Conservation (phyloP, 2,888 invertebrate genomes). For the Drosophila merina region DNA sequence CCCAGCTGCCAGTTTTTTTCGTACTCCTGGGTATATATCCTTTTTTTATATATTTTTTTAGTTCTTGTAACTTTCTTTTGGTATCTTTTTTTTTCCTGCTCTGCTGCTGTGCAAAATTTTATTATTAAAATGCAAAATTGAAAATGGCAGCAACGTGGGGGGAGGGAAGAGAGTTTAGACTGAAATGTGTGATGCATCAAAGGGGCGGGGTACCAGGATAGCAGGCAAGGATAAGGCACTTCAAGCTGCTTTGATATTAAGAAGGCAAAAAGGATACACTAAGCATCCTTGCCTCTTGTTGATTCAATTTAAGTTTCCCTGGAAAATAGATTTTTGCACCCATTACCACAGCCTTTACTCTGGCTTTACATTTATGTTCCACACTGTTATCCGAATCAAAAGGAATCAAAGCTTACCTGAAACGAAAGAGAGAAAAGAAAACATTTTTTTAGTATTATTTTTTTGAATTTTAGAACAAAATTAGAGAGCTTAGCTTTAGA, state of each 20-base stretch:
- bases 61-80: constrained; percentile 31
- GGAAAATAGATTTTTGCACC: constrained; percentile 53
- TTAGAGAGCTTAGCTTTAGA: constrained; percentile 50
- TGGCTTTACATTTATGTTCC: constrained; percentile 2
- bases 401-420: constrained; percentile 65
- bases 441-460: constrained; percentile 20
- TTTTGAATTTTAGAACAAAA: constrained; percentile 76
- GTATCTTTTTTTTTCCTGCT: constrained; percentile 49
- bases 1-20: constrained; percentile 57
- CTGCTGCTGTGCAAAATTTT: constrained; percentile 69
- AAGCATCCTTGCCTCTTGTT: constrained; percentile 46
- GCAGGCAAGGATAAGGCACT: constrained; percentile 12
- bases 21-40: not conserved
- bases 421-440: constrained; percentile 34
- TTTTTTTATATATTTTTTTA: constrained; percentile 21
- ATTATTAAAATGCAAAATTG: constrained; percentile 80
- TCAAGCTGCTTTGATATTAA: constrained; percentile 46
- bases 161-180: constrained; percentile 3
- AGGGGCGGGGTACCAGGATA: not conserved
- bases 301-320: constrained; percentile 71
- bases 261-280: constrained; percentile 19
- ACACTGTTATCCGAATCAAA: constrained; percentile 19
- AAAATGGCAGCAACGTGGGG: constrained; percentile 70
- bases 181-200: constrained; percentile 61
- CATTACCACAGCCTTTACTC: constrained; percentile 28